These are phyloP conservation scores for Nestor notabilis DNA, from an alignment of 2,113 vertebrate species.

Conservation along the genomic window DNA sequence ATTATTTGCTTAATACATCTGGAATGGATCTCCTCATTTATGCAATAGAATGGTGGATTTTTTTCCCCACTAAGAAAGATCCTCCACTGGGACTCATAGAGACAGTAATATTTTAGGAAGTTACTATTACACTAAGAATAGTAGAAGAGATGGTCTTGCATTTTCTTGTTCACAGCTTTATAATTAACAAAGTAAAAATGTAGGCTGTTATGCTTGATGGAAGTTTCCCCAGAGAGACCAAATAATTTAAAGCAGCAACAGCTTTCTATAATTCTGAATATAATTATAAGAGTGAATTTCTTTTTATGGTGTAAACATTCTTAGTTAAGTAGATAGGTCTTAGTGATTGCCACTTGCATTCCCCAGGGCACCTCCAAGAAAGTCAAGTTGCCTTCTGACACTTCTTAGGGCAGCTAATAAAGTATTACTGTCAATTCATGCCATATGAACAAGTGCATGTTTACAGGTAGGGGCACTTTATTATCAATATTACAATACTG, in stretches of 20 bases:
- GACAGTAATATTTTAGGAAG: slow-evolving; percentile 46
- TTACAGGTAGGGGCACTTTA: neutral
- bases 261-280: slow-evolving; percentile 39
- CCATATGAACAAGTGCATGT: neutral
- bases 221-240: slow-evolving; percentile 52
- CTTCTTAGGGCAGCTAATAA: neutral
- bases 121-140: slow-evolving; percentile 46
- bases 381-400: neutral
- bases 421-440: neutral
- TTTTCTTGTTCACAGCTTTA: slow-evolving; percentile 61
- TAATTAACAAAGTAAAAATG: slow-evolving; percentile 66
- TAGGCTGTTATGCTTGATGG: slow-evolving; percentile 41
- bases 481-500: neutral
- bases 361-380: neutral
- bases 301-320: neutral
- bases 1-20: slow-evolving; percentile 22
- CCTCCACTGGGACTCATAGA: slow-evolving; percentile 39
- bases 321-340: neutral
- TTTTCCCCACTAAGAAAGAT: neutral
- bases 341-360: neutral
- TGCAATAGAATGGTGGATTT: neutral
- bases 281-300: slow-evolving; percentile 38
- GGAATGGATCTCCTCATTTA: neutral
- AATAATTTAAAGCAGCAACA: slow-evolving; percentile 40
- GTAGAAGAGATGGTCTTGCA: slow-evolving; percentile 37